Conservation (phyloP, 53 echinoderm and acorn worm genomes). For the Luidia sarsii region DNA sequence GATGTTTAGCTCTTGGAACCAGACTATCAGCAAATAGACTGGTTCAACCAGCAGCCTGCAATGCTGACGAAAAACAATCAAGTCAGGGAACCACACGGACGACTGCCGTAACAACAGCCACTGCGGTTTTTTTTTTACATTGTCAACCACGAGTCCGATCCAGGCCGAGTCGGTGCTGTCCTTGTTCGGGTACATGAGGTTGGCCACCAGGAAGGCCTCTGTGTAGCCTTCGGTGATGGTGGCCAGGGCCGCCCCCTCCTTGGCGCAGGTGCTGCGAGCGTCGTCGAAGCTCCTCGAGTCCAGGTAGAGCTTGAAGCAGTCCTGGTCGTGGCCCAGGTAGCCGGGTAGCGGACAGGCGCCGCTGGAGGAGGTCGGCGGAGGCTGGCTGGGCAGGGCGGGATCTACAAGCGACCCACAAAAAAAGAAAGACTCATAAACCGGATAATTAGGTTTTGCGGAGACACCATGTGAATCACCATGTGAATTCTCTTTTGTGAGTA, state of each 20-base stretch:
- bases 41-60: too few species aligned
- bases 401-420: conserved; percentile 4
- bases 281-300: background rate
- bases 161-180: conserved; percentile 6
- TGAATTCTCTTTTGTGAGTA: too few species aligned
- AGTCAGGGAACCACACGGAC: too few species aligned
- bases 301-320: conserved; percentile 57
- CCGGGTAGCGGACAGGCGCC: conserved; percentile 20
- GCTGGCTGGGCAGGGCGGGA: conserved; percentile 4
- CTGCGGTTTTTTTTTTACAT: conserved; percentile 27
- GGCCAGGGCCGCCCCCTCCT: conserved; percentile 39
- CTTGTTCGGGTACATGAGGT: background rate
- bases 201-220: conserved; percentile 62
- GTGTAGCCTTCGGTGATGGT: conserved; percentile 46
- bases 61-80: too few species aligned
- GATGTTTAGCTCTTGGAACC: too few species aligned
- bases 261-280: conserved; percentile 21
- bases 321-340: conserved; percentile 43
- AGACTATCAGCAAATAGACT: too few species aligned
- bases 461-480: too few species aligned
- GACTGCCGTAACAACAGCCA: too few species aligned
- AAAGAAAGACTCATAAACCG: background rate
- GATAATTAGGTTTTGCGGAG: background rate
- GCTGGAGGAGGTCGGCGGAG: background rate
- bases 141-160: conserved; percentile 56